A percentile compares a stretch with the other conserved stretches of the same genome.
These are phyloP conservation scores for Gallinago undulata DNA, from an alignment of 2,113 vertebrate genomes.

Conservation along the genomic window DNA sequence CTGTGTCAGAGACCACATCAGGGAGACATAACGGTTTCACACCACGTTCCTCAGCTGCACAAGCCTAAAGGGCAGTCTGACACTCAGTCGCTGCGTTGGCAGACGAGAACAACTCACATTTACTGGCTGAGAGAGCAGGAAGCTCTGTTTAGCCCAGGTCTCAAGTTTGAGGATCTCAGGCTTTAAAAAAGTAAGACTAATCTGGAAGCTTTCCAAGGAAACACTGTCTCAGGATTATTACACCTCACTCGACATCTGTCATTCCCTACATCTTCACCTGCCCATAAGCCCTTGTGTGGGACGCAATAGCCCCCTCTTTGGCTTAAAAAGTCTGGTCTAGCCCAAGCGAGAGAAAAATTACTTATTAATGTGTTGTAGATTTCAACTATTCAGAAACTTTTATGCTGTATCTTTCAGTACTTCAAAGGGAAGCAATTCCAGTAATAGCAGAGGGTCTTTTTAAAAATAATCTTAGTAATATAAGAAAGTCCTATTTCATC, in stretches of 20 bases:
- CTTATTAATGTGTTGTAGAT: neutral
- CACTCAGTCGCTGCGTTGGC: neutral
- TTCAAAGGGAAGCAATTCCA: neutral
- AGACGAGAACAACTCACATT: neutral
- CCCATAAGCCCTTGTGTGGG: neutral
- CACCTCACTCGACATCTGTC: neutral
- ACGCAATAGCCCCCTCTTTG: neutral
- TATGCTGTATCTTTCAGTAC: neutral
- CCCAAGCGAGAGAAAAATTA: neutral
- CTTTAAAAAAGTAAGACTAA: neutral
- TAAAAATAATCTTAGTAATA: neutral
- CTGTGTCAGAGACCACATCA: rapidly evolving
- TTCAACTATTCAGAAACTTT: neutral
- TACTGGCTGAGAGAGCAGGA: neutral
- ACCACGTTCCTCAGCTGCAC: rapidly evolving
- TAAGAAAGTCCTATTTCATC: neutral
- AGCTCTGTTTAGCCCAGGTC: neutral
- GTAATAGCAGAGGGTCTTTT: neutral
- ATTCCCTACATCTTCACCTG: neutral
- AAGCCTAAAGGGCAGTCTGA: neutral
- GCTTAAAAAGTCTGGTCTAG: neutral
- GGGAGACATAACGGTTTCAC: neutral
- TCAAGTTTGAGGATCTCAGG: neutral
- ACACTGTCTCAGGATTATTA: neutral
- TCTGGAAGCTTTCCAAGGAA: neutral